phyloP scores from a whole-genome alignment of 1,140 invertebrate species.

The Schmidtea mediterranea region DNA sequence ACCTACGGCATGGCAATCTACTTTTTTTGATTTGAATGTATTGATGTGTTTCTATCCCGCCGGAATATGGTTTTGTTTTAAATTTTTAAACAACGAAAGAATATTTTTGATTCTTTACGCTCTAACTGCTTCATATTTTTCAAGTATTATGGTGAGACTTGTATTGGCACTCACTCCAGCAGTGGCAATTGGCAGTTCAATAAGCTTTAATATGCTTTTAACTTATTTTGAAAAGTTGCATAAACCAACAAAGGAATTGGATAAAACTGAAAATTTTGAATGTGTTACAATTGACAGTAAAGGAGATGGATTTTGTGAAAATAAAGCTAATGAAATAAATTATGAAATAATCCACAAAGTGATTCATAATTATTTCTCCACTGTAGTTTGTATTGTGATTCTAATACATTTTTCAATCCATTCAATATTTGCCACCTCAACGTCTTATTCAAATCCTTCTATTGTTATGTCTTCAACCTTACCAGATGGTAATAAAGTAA shows the following conservation, averaged over 20 bases:
- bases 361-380: slow-evolving; percentile 12
- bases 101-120: slow-evolving; percentile 90
- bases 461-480: slow-evolving; percentile 79
- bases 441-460: slow-evolving; percentile 83
- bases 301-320: too few species aligned
- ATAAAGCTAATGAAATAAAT: not conserved
- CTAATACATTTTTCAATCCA: slow-evolving; percentile 53
- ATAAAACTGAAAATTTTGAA: not conserved
- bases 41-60: slow-evolving; percentile 65
- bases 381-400: slow-evolving; percentile 55
- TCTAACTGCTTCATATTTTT: slow-evolving; percentile 87
- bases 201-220: slow-evolving; percentile 31
- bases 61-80: slow-evolving; percentile 29
- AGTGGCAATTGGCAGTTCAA: slow-evolving; percentile 81
- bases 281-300: not conserved
- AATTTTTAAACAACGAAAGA: slow-evolving; percentile 66
- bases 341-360: not conserved
- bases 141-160: slow-evolving; percentile 90
- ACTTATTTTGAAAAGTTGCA: not conserved
- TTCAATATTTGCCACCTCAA: slow-evolving; percentile 96
- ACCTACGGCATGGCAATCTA: slow-evolving; percentile 88
- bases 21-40: slow-evolving; percentile 85
- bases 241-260: slow-evolving; percentile 10
- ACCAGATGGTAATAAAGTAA: slow-evolving; percentile 73
- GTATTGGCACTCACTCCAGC: slow-evolving; percentile 88